Evolutionary conservation across 2,113 vertebrate genomes (phyloP).

Genomic region (Colaptes auratus): DNA sequence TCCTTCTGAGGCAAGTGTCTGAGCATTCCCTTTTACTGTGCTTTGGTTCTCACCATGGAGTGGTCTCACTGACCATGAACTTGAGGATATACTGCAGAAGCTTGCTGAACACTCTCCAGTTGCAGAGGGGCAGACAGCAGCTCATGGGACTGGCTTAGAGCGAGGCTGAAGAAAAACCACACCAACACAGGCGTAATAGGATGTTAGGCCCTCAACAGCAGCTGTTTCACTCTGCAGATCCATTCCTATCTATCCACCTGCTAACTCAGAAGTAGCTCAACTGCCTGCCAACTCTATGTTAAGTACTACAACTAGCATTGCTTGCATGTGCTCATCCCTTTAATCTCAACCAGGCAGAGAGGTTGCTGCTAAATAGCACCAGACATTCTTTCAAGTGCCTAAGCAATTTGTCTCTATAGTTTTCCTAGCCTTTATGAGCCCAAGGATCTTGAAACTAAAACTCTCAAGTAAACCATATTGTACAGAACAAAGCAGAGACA

Average conservation of each 20-base stretch:
- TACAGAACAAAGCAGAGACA: not conserved
- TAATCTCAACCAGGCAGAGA: not conserved
- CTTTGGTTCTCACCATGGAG: accelerated
- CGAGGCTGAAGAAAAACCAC: not conserved
- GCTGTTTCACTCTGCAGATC: not conserved
- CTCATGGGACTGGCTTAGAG: not conserved
- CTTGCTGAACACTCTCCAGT: not conserved
- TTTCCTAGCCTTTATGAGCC: not conserved
- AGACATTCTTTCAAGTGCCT: not conserved
- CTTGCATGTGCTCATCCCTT: not conserved
- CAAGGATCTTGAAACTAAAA: slow-evolving; percentile 13
- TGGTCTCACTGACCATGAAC: accelerated
- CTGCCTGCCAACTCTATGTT: not conserved
- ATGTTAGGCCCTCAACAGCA: not conserved
- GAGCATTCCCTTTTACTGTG: not conserved
- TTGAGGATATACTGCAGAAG: not conserved
- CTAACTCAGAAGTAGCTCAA: not conserved
- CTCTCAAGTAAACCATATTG: not conserved
- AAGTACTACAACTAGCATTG: not conserved
- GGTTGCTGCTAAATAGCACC: not conserved
- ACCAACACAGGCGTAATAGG: not conserved
- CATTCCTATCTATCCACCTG: not conserved
- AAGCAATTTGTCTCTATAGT: slow-evolving; percentile 15
- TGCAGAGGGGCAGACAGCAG: not conserved
- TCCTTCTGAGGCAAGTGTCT: not conserved